Percentiles rank a stretch among this genome's conserved stretches.
These are phyloP conservation scores for Prenolepis imparis DNA, from an alignment of 2,888 invertebrate genomes.

Conservation along the genomic window DNA sequence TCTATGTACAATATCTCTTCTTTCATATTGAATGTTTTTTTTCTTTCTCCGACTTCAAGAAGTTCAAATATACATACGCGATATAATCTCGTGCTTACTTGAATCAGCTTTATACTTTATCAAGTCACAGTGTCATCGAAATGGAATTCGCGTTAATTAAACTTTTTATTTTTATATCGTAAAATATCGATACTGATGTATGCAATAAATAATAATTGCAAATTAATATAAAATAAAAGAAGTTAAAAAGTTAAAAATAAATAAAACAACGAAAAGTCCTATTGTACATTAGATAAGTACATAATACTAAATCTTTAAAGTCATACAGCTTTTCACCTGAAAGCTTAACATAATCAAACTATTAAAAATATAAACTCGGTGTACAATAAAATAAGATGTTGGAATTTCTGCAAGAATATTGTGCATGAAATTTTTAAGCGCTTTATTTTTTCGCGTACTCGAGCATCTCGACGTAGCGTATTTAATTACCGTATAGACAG, in stretches of 20 bases:
- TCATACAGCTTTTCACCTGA: background rate
- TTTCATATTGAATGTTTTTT: background rate
- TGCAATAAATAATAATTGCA: background rate
- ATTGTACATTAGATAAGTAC: no score
- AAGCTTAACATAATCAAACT: background rate
- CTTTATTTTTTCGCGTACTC: background rate
- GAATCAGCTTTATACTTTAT: constrained; percentile 1
- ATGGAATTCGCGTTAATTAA: background rate
- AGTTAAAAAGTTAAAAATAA: background rate
- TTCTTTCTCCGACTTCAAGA: constrained; percentile 5
- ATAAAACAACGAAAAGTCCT: background rate
- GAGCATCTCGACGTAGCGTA: background rate
- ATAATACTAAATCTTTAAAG: background rate
- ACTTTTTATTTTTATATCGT: background rate
- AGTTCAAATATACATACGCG: background rate
- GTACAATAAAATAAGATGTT: background rate
- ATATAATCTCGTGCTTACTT: background rate
- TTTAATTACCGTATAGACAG: background rate
- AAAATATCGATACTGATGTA: constrained; percentile 2
- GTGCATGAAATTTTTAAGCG: constrained; percentile 13
- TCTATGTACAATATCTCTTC: constrained; percentile 31
- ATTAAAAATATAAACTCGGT: background rate
- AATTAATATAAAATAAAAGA: background rate
- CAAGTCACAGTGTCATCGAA: background rate
- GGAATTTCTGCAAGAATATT: background rate